Conservation (phyloP, 2,888 invertebrate genomes). For the Orchesellides sinensis region DNA sequence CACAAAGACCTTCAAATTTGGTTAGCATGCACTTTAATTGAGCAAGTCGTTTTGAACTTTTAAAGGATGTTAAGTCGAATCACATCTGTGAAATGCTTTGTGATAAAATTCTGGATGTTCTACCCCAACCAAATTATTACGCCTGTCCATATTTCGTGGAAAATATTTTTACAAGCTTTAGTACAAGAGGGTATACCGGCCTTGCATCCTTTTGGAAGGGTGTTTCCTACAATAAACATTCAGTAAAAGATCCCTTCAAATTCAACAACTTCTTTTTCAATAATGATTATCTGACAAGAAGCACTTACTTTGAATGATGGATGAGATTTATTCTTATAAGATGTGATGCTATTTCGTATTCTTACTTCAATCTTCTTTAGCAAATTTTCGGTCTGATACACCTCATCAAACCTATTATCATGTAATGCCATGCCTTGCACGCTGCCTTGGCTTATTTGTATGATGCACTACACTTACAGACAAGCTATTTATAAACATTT, state of each 20-base stretch:
- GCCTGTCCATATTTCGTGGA: too few relatives aligned
- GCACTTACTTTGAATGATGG: slow-evolving; percentile 50
- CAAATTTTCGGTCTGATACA: slow-evolving; percentile 40
- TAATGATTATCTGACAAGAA: slow-evolving; percentile 50
- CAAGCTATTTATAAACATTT: slow-evolving; percentile 56
- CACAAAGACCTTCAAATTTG: too few relatives aligned
- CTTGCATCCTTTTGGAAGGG: too few relatives aligned
- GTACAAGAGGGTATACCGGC: too few relatives aligned
- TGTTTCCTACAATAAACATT: neutral
- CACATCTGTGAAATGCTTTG: too few relatives aligned
- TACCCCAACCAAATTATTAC: too few relatives aligned
- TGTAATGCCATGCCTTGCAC: neutral
- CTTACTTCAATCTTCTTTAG: slow-evolving; percentile 23
- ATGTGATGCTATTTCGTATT: neutral
- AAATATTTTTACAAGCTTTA: too few relatives aligned
- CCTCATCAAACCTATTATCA: slow-evolving; percentile 48
- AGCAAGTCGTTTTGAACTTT: neutral
- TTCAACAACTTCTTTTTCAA: slow-evolving; percentile 16
- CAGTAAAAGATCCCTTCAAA: neutral
- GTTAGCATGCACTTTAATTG: too few relatives aligned
- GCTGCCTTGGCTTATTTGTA: neutral
- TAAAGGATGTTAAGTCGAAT: too few relatives aligned
- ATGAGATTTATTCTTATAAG: slow-evolving; percentile 12
- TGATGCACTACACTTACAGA: neutral
- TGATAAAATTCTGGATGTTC: too few relatives aligned